A percentile compares a stretch with the other conserved stretches of the same genome.
These are phyloP conservation scores for Pseudochirops corinnae DNA, from an alignment of 2,797 vertebrate genomes.

Conservation along the genomic window DNA sequence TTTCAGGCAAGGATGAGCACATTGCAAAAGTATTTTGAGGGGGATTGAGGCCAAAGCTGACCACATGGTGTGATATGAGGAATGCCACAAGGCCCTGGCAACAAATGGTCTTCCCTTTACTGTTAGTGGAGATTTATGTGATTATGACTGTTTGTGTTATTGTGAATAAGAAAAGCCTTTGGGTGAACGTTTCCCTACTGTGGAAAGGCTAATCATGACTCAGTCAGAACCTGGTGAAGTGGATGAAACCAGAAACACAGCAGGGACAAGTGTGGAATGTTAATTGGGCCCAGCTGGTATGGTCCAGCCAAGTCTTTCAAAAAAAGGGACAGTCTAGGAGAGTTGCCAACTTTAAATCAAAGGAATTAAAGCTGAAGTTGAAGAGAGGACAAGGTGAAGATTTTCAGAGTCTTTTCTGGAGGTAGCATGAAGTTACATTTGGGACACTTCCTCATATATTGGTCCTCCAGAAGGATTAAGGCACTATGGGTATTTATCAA, in stretches of 20 bases:
- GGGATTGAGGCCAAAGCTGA: not conserved
- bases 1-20: not conserved
- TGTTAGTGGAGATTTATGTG: not conserved
- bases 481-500: not conserved
- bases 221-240: not conserved
- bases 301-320: not conserved
- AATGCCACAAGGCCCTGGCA: not conserved
- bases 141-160: not conserved
- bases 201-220: not conserved
- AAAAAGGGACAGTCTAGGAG: not conserved
- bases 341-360: not conserved
- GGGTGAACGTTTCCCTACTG: not conserved
- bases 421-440: not conserved
- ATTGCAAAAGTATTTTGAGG: not conserved
- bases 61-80: not conserved
- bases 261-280: not conserved
- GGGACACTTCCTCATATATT: not conserved
- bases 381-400: not conserved
- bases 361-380: not conserved
- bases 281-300: constrained; percentile 3
- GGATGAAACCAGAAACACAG: constrained; percentile 4
- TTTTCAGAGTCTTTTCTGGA: not conserved
- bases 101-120: not conserved
- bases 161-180: not conserved
- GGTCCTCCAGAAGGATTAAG: not conserved